Percentiles rank a stretch among this genome's conserved stretches.
phyloP scores from a whole-genome alignment of 2,888 invertebrate species.

The Alentia gelatinosa region DNA sequence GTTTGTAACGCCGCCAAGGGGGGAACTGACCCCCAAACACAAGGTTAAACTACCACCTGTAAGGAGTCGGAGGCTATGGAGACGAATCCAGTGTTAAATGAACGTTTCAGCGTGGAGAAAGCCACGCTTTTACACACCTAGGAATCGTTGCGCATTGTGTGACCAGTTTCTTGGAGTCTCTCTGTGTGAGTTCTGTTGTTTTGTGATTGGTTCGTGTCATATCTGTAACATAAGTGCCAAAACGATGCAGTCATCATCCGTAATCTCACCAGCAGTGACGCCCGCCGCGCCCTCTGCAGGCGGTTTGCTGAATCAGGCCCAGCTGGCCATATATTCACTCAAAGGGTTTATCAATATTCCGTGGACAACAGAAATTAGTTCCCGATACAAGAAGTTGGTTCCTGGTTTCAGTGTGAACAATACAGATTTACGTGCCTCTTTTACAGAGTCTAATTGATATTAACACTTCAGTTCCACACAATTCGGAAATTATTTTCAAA shows the following conservation, averaged over 20 bases:
- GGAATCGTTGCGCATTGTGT: constrained; percentile 17
- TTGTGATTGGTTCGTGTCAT: neutral
- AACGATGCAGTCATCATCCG: constrained; percentile 37
- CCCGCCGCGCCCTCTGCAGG: neutral
- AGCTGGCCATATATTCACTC: constrained; percentile 26
- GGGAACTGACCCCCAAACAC: neutral
- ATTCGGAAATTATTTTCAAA: no score
- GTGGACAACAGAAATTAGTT: neutral
- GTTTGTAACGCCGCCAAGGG: neutral
- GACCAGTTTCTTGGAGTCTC: no score
- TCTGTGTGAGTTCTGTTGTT: no score
- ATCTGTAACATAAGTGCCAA: constrained; percentile 46
- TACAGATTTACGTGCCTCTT: neutral
- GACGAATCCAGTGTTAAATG: neutral
- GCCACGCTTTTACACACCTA: neutral
- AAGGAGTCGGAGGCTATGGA: neutral
- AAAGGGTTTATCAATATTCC: constrained; percentile 42
- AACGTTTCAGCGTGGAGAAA: neutral
- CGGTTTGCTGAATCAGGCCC: constrained; percentile 29
- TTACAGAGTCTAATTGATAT: neutral
- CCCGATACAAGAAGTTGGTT: no score
- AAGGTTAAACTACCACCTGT: neutral
- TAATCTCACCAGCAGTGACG: neutral
- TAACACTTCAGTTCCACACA: no score
- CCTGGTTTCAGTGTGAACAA: no score